Evolutionary conservation across 2,797 vertebrate species (phyloP), one percentile per base, ranked within the genome.

Genomic region (Argya squamiceps): DNA sequence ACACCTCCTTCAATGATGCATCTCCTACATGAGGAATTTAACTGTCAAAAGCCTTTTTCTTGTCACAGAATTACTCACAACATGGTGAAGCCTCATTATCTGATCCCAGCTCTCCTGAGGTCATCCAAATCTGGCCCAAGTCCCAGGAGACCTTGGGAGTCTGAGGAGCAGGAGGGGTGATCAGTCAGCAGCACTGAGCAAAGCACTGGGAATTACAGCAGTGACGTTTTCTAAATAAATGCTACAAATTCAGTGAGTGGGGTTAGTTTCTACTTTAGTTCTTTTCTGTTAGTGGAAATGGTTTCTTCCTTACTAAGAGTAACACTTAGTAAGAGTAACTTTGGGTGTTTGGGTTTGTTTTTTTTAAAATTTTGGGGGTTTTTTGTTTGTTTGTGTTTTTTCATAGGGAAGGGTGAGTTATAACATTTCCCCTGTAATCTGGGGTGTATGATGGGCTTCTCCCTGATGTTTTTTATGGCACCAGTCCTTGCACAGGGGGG

Each of bases 261-360:
- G 27, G 39, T 79, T 78, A 12, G 3, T 68, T 84, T 63, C 53
- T 63, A 11, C 22, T 52, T 64, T 10, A 65, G 29, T 67, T 60
- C 23, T 68, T 84, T 71, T 30, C 12, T 88, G 0, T n/a, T 63
- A n/a, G 39, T 62, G 27, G 23, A 50, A 75, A 46, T 0, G 0
- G 15, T 86, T 88, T 83, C 20, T 80, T 84, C 39, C 23, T 68
- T 49, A 7, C 4, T 22, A 22, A 68, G 41, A 46, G 21, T 37
- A 64, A 50, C 12, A 36, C 11, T 36, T n/a, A n/a, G n/a, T n/a
- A n/a, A n/a, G n/a, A n/a, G n/a, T n/a, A 65, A 23, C 8, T 47
- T 16, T 1, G 6, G 10, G 4, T 5, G 1, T 6, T 7, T 43
- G 19, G 14, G 4, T 2, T 18, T n/a, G n/a, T 34, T 34, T 56